phyloP scores from a whole-genome alignment of 2,797 vertebrate species.

The Sandelia bainsii region DNA sequence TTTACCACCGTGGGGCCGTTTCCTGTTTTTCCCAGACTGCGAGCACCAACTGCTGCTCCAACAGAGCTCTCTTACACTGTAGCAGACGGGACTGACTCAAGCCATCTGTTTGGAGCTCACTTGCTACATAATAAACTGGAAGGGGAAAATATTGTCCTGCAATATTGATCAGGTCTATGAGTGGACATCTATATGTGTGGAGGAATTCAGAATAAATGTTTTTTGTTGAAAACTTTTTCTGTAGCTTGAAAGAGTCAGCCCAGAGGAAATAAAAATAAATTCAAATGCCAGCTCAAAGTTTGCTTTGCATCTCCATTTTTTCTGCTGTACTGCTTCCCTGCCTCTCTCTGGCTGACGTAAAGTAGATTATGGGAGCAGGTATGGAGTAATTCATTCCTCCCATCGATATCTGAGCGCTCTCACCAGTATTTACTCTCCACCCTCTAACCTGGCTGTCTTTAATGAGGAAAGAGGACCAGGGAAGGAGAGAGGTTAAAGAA shows the following conservation, averaged over 20 bases:
- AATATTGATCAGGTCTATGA: constrained; percentile 57
- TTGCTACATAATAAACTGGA: constrained; percentile 31
- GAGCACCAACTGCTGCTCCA: constrained; percentile 73
- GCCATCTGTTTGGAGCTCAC: constrained; percentile 78
- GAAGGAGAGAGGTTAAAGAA: constrained; percentile 10
- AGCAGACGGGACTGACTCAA: constrained; percentile 66
- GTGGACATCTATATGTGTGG: constrained; percentile 7
- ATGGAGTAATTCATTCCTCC: constrained; percentile 62
- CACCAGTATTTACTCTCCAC: constrained; percentile 65
- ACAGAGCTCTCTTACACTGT: constrained; percentile 66
- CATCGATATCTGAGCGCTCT: constrained; percentile 51
- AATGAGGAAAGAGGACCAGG: constrained; percentile 51
- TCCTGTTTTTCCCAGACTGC: constrained; percentile 73
- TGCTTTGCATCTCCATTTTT: constrained; percentile 50
- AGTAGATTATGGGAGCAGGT: constrained; percentile 52
- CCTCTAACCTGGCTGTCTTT: constrained; percentile 53
- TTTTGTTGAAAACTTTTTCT: constrained; percentile 40
- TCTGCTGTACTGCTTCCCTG: neutral
- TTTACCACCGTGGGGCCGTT: constrained; percentile 79
- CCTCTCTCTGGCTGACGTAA: constrained; percentile 31
- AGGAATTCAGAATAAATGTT: constrained; percentile 22
- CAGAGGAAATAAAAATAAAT: constrained; percentile 40
- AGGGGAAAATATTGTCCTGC: constrained; percentile 29
- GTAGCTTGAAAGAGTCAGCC: constrained; percentile 28
- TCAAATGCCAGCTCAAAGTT: constrained; percentile 31